Base-by-base conservation (phyloP, 53 echinoderm and acorn worm species). In the Pentamera pediparva region DNA sequence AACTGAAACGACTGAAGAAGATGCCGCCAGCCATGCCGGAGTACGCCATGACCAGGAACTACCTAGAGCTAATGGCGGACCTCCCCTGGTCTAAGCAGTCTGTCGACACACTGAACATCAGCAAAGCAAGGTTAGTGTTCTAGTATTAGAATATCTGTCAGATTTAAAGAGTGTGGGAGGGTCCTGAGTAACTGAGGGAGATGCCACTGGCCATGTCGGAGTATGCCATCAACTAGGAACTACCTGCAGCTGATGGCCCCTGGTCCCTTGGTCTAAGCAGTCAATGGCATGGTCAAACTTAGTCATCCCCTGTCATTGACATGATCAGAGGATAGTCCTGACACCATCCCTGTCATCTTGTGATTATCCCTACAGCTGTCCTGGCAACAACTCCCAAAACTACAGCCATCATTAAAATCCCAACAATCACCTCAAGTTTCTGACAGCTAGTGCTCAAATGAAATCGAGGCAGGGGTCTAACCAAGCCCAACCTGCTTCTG, bases 1-100 rank as follows among this genome's bases (percentile, higher is more conserved):
- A 95, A 52, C 59, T 95, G 49, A 95, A 85, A 35, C 72, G 96
- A 35, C 59, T 95, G 49, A 95, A 95, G 83, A 95, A 95, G 82
- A 95, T 91, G 85, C 88, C 96, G 4, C 75, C 85, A 22, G 96
- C 96, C 9, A 82, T 95, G 85, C 96, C 96, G 33, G 96, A 95
- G 65, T 95, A 95, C 56, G 84, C 82, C 18, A 78, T 95, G 52
- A 91, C 91, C 22, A 78, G 96, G 34, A 95, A 91, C 83, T 95
- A 95, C 77, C 81, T 95, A 37, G 96, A 95, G 52, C 83, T 95
- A 30, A 95, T 95, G 96, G 79, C 81, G 11, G 96, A 95, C 65
- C 47, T 95, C 7, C 96, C 96, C 40, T 95, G 96, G 96, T 95
- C 96, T 10, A 95, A 95, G 58, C 84, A 83, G 56, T 82, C 87